These are phyloP conservation scores for Drosophila repletoides DNA, from an alignment of 1,140 invertebrate species.

Conservation along the genomic window DNA sequence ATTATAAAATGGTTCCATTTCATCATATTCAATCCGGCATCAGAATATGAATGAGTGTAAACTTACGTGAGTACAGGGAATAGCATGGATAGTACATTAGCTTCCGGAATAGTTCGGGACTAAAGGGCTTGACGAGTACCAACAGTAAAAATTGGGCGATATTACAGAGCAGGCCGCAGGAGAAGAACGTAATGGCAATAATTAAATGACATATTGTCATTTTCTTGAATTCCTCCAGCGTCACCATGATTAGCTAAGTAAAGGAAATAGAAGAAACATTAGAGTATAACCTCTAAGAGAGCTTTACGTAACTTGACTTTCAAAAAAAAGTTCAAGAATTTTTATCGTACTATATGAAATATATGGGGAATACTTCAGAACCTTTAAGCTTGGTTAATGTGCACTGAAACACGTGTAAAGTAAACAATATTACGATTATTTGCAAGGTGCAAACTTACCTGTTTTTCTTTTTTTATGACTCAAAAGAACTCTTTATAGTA, in stretches of 20 bases:
- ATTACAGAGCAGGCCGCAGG: conserved; percentile 93
- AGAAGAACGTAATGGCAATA: conserved; percentile 94
- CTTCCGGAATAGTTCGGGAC: conserved; percentile 90
- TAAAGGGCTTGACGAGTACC: conserved; percentile 88
- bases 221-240: conserved; percentile 48
- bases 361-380: too few relatives aligned
- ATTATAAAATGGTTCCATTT: too few relatives aligned
- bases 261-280: conserved; percentile 1
- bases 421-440: not conserved
- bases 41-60: not conserved
- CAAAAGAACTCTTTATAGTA: not conserved
- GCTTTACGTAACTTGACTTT: conserved; percentile 21
- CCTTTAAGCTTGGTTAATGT: too few relatives aligned
- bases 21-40: too few relatives aligned
- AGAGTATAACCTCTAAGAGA: conserved; percentile 5
- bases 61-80: conserved; percentile 95
- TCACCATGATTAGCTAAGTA: conserved; percentile 50
- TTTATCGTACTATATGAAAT: too few relatives aligned
- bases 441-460: conserved; percentile 14
- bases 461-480: not conserved
- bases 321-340: not conserved
- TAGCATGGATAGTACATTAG: conserved; percentile 96
- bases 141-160: conserved; percentile 90
- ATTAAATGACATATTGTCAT: conserved; percentile 86
- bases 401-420: too few relatives aligned